Base-by-base conservation (phyloP, 2,888 invertebrate species). In the Drosophila seclusa region DNA sequence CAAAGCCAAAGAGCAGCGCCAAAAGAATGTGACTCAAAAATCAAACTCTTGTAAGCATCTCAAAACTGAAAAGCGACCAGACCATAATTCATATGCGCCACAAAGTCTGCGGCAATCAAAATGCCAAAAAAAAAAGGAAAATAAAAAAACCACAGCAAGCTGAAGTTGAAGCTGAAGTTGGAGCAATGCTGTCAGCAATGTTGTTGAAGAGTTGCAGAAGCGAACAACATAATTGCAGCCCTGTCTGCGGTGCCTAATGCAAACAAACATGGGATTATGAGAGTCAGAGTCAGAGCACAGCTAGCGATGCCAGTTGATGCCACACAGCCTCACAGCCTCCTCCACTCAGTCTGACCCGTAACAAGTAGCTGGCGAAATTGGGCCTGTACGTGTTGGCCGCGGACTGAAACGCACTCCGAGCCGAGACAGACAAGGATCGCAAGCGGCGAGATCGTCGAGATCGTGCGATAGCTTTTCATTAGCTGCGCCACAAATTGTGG, bases 51-150 rank as follows among this genome's bases (percentile, higher is more conserved):
- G 32, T 54, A 65, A 71, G 27, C 24, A 27, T n/a, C 50, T 48
- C 38, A 71, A 73, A 67, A 71, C 70, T 72, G 58, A 45, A 45
- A 45, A 24, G 16, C 45, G 24, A 24, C 45, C 27, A 65, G 57
- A 48, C 78, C 79, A 87, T 92, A 92, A 91, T 91, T 91, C 91
- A 90, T 89, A 90, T 91, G 91, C 91, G 91, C 92, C 92, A 90
- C 82, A 86, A 87, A 90, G 91, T 90, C 90, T 91, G 67, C 70
- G 78, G 78, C 91, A 89, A 90, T 91, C 91, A 90, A 91, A 90
- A 81, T 76, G 80, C 80, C 80, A 78, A 38, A 54, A 54, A 27
- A 29, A 21, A 24, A 24, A 3, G 18, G 2, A 1, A 36, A 38
- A 38, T 21, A 21, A 38, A 36, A 55, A 55, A 73, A 69, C 60